A percentile compares a stretch with the other conserved stretches of the same genome.
Evolutionary conservation across 2,797 vertebrate species (phyloP).

Genomic region (Coccyzus lansbergi): DNA sequence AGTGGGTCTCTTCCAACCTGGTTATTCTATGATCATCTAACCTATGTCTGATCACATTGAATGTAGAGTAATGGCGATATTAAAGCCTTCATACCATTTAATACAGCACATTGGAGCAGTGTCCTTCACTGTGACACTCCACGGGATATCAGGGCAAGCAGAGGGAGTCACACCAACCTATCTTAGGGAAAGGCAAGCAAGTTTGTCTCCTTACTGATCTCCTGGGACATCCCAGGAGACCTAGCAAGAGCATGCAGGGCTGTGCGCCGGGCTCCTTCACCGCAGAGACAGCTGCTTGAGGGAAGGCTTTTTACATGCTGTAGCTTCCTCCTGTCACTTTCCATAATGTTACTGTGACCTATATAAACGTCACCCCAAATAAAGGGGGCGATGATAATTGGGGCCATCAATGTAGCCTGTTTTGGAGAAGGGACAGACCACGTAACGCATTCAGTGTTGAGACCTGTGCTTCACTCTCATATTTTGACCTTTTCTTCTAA

Average conservation of each 20-base stretch:
- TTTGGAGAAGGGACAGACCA: neutral
- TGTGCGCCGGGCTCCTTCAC: neutral
- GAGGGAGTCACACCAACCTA: neutral
- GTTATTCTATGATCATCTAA: too few species aligned
- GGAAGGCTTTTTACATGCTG: neutral
- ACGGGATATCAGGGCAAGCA: neutral
- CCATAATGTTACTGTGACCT: constrained; percentile 26
- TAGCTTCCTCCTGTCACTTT: constrained; percentile 27
- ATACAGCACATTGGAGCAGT: neutral
- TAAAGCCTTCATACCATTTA: neutral
- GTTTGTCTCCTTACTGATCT: neutral
- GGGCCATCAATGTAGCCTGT: neutral
- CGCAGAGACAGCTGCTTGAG: neutral
- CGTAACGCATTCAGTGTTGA: neutral
- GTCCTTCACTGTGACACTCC: neutral
- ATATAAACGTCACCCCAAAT: constrained; percentile 1
- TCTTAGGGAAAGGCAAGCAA: neutral
- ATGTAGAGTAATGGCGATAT: neutral
- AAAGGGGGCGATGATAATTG: neutral
- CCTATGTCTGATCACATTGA: neutral
- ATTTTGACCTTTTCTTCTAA: neutral
- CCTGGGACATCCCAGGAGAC: neutral
- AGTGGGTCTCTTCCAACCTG: too few species aligned
- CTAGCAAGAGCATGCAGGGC: neutral
- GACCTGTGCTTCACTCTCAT: neutral